Percentiles rank a stretch among this genome's conserved stretches.
Evolutionary conservation across 1,140 invertebrate genomes (phyloP).

Genomic region (Drosophila subobscura): DNA sequence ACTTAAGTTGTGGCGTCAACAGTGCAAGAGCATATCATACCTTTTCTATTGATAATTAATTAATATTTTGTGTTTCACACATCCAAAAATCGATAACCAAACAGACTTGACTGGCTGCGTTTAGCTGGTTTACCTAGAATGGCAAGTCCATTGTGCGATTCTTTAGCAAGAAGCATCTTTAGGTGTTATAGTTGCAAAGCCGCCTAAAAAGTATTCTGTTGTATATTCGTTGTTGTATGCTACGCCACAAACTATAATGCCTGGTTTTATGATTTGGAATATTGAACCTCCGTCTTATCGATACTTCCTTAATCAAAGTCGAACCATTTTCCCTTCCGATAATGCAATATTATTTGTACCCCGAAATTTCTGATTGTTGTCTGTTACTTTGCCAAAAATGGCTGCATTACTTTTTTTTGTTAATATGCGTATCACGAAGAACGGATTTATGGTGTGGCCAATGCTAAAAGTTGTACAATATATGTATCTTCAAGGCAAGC

Average conservation of each 20-base stretch:
- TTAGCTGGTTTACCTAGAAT: background rate
- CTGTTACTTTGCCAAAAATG: background rate
- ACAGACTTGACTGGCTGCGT: slow-evolving; percentile 38
- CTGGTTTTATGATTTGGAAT: slow-evolving; percentile 2
- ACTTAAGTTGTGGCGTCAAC: slow-evolving; percentile 64
- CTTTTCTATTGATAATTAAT: slow-evolving; percentile 18
- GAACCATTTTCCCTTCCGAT: slow-evolving; percentile 28
- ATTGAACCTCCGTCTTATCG: slow-evolving; percentile 22
- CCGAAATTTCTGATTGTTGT: slow-evolving; percentile 10
- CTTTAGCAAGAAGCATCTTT: background rate
- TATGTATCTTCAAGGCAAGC: slow-evolving; percentile 17
- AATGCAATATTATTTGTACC: slow-evolving; percentile 9
- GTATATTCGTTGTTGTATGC: background rate
- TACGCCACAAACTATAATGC: background rate
- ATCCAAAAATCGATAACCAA: slow-evolving; percentile 29
- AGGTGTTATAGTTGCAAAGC: background rate
- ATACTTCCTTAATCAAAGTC: slow-evolving; percentile 29
- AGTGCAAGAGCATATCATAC: slow-evolving; percentile 22
- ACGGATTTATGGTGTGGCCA: slow-evolving; percentile 6
- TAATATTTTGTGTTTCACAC: slow-evolving; percentile 60
- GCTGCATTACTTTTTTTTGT: background rate
- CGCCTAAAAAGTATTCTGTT: background rate
- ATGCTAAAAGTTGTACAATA: slow-evolving; percentile 16
- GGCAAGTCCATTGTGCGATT: slow-evolving; percentile 18
- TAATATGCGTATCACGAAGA: slow-evolving; percentile 15